phyloP scores from a whole-genome alignment of 2,888 invertebrate genomes.

The Tubiluchus corallicola region DNA sequence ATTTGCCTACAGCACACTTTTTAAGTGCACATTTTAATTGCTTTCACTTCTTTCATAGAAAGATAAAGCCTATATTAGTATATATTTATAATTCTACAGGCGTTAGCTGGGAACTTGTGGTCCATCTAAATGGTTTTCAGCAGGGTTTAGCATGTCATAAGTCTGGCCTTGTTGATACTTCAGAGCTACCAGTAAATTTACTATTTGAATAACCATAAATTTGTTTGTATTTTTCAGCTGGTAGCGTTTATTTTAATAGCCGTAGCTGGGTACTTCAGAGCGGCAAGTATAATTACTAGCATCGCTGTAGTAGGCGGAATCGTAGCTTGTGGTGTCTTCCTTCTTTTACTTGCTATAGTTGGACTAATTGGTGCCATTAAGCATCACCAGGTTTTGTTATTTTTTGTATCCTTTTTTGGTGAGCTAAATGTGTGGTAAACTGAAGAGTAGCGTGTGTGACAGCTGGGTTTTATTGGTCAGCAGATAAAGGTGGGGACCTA shows the following conservation, averaged over 20 bases:
- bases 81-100: too few relatives aligned
- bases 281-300: slow-evolving; percentile 65
- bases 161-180: slow-evolving; percentile 8
- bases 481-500: too few relatives aligned
- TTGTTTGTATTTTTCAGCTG: slow-evolving; percentile 40
- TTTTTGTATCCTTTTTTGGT: slow-evolving; percentile 65
- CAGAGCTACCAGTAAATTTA: too few relatives aligned
- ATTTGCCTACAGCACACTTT: too few relatives aligned
- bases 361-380: slow-evolving; percentile 77
- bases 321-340: slow-evolving; percentile 77
- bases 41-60: too few relatives aligned
- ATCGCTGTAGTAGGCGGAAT: slow-evolving; percentile 79
- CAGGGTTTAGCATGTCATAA: slow-evolving; percentile 8
- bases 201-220: too few relatives aligned
- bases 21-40: too few relatives aligned
- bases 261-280: slow-evolving; percentile 55
- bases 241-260: slow-evolving; percentile 79
- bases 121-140: background rate
- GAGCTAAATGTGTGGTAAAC: too few relatives aligned
- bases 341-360: slow-evolving; percentile 67
- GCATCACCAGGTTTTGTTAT: slow-evolving; percentile 89
- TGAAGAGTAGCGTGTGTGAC: too few relatives aligned
- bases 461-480: too few relatives aligned
- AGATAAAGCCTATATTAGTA: too few relatives aligned
- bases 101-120: too few relatives aligned